Evolutionary conservation across 1,140 invertebrate species (phyloP).

Genomic region (Orussus abietinus): DNA sequence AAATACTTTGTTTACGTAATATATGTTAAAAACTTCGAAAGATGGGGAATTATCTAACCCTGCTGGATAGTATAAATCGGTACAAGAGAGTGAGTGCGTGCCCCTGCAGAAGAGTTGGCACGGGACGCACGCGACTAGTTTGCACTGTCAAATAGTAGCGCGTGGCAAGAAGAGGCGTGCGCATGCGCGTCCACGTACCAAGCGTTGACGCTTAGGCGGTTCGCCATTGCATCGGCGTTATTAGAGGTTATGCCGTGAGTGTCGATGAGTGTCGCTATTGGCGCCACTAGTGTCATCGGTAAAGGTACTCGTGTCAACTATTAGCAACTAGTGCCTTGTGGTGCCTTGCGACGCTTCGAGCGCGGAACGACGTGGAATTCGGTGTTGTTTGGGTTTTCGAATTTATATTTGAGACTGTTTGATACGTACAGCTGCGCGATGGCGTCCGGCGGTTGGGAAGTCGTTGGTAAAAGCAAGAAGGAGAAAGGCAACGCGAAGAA

Average conservation of each 20-base stretch:
- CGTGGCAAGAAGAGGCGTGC: constrained; percentile 30
- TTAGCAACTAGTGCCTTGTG: background rate
- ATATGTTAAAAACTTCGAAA: too few species aligned
- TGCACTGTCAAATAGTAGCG: constrained; percentile 14
- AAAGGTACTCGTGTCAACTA: background rate
- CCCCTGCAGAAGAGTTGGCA: background rate
- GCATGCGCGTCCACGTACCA: constrained; percentile 44
- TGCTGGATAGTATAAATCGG: background rate
- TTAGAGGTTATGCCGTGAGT: constrained; percentile 5
- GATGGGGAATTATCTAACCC: too few species aligned
- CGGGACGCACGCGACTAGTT: background rate
- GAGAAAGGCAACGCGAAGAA: constrained; percentile 56
- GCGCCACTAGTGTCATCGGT: constrained; percentile 4
- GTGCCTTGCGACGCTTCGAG: background rate
- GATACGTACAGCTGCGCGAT: constrained; percentile 46
- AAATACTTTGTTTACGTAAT: too few species aligned
- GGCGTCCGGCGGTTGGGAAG: constrained; percentile 71
- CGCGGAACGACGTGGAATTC: constrained; percentile 13
- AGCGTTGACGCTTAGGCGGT: constrained; percentile 20
- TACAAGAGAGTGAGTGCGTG: background rate
- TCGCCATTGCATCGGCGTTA: constrained; percentile 15
- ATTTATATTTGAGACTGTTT: constrained; percentile 18
- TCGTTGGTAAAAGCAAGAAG: constrained; percentile 70
- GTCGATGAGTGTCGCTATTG: constrained; percentile 13
- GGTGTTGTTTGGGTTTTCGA: constrained; percentile 5